Evolutionary conservation across 2,113 vertebrate species (phyloP), one percentile per base, ranked within the genome.

Genomic region (Malurus elegans): DNA sequence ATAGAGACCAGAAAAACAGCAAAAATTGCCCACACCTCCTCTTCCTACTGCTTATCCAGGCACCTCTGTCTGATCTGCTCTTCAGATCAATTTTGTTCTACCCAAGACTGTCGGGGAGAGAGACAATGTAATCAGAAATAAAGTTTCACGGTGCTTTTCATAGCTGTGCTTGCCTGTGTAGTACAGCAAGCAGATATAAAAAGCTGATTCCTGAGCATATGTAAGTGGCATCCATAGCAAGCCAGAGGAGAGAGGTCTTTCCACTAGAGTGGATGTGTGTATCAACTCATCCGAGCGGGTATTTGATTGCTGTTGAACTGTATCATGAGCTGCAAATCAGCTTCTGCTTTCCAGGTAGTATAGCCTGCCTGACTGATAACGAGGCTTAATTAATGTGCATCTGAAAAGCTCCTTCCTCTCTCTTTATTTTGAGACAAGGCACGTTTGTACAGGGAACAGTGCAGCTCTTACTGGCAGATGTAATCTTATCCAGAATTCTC

Each of bases 221-320:
- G 67, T 96, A 96, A 97, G 93, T 95, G 83, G 79, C 44, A 94
- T 96, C 95, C 91, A 57, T 72, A 80, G 93, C 88, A 95, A 96
- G 56, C 58, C 90, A 97, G 91, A 88, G 94, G 80, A 97, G 91
- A 90, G 86, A 96, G 95, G 90, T 82, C 88, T 96, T 97, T 91
- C 95, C 95, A 96, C 94, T 93, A 96, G 78, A 90, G 88, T 95
- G 93, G 96, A 90, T 96, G 91, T 92, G 86, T 56, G 13, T 86
- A 97, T 95, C 96, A 93, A 96, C 92, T 94, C 95, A 97, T 96
- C 91, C 74, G 5, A 97, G 95, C 78, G 86, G 93, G 88, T 97
- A 94, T 96, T 97, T 88, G 96, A 72, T 95, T 97, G 96, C 96
- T 93, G 92, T 96, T 86, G 96, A 97, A 97, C 93, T 95, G 92